Evolutionary conservation across 2,797 vertebrate species (phyloP), one percentile per base, ranked within the genome.

Genomic region (Neostethus bicornis): DNA sequence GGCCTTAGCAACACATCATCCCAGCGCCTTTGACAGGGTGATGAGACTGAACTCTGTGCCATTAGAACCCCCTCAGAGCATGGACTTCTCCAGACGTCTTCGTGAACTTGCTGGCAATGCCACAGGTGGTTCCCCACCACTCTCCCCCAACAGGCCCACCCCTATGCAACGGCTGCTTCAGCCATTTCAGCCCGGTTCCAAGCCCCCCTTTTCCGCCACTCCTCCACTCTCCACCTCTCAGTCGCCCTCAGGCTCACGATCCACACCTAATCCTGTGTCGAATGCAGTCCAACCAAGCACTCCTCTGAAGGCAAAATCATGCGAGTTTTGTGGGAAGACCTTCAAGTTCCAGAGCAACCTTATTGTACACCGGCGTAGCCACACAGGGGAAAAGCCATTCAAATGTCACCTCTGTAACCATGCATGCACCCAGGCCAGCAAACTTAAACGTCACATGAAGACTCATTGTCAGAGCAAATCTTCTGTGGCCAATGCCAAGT

Each of bases 261-360:
- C 95, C 69, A 90, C 90, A 4, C 90, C 91, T 5, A 90, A 87
- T 24, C 25, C 93, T 3, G 23, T 56, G 35, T 68, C 83, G 25
- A 81, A 55, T 28, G 23, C 69, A 7, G 92, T 62, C 44, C 89
- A 87, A 32, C 90, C 87, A 0, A 92, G 93, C 74, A 92, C 94
- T 46, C 93, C 95, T 53, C 87, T 95, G 80, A 98, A 98, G 91
- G 91, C 95, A 72, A 98, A 98, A 90, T 98, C 96, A 9, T 98
- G 96, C 10, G 96, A 98, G 89, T 98, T 98, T 87, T 98, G 96
- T 19, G 96, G 96, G 70, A 98, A 98, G 92, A 95, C 94, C 49
- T 98, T 98, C 91, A 98, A 98, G 87, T 98, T 98, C 90, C 96
- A 98, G 93, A 98, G 96, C 89, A 98, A 98, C 91, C 87, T 98